Evolutionary conservation across 1,140 invertebrate genomes (phyloP), one percentile per base, ranked within the genome.

Genomic region (Dendroctonus ponderosae): DNA sequence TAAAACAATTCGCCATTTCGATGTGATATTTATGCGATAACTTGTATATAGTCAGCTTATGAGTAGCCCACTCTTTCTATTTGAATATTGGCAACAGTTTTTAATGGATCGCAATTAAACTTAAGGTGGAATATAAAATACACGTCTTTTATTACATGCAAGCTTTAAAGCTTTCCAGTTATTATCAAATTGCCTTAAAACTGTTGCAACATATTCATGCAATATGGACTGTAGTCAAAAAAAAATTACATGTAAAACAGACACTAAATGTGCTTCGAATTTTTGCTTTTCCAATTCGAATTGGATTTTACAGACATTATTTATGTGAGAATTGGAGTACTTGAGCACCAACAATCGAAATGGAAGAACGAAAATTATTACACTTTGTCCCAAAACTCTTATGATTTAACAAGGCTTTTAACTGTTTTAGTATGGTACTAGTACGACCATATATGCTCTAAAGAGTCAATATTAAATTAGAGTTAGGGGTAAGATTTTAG

Each of bases 401-500:
- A 70, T 65, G 66, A 66, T 71, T 73, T 67, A 54, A 64, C 71
- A 69, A 65, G 53, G 71, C 72, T 72, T 75, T 69, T 71, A 56
- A 75, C 71, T 75, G 70, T 67, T 75, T 71, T 58, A 64, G 70
- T 73, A 71, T 60, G 71, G 69, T 73, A 70, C 54, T 66, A 67
- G 50, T 66, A 62, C 40, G 66, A 69, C 66, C 71, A 70, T 61
- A 67, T 71, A 56, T 67, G 69, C 76, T 77, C 75, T 75, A 69
- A 76, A 75, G 67, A 75, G 76, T 77, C 76, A 77, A 77, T 77
- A 77, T 76, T 76, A 76, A 75, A 56, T 73, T 77, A 77, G 75
- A 72, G 6, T 67, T 73, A 72, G 68, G 58, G 39, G 44, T 73
- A 72, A 71, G 68, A 63, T 67, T 58, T 68, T 71, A 69, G 67